Conservation (phyloP, 2,797 vertebrate species). For the Parotocinclus haroldoi region DNA sequence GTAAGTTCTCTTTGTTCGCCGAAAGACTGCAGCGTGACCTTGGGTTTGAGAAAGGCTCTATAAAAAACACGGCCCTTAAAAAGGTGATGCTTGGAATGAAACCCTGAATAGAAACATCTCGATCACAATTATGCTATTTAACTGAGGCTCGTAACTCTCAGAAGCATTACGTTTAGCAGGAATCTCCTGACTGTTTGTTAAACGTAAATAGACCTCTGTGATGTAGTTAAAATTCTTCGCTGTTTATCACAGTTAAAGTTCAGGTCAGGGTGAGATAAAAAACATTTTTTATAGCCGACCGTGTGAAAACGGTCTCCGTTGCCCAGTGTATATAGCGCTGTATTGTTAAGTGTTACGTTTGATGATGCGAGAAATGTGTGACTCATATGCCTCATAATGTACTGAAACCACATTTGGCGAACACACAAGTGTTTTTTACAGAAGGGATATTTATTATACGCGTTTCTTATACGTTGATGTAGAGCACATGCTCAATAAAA, state of each 20-base stretch:
- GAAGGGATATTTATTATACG: constrained; percentile 2
- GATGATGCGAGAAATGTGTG: background rate
- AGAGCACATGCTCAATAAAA: constrained; percentile 16
- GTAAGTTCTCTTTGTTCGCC: too few species aligned
- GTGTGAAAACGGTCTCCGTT: constrained; percentile 9
- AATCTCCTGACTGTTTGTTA: background rate
- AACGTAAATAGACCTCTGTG: background rate
- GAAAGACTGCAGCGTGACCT: too few species aligned
- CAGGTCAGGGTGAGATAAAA: background rate
- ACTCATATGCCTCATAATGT: too few species aligned
- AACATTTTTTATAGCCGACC: constrained; percentile 6
- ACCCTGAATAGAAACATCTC: too few species aligned
- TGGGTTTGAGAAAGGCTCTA: too few species aligned
- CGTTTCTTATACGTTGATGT: constrained; percentile 8
- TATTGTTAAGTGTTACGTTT: constrained; percentile 5
- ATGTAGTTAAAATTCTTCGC: background rate
- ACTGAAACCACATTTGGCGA: background rate
- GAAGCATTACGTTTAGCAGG: too few species aligned
- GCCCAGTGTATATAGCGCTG: constrained; percentile 2
- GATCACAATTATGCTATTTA: too few species aligned
- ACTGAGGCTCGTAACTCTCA: too few species aligned
- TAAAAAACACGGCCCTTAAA: too few species aligned
- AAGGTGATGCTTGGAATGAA: too few species aligned
- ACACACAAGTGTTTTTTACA: too few species aligned
- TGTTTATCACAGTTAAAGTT: background rate